Base-by-base conservation (phyloP, 2,888 invertebrate species). In the Harpalus rufipes region DNA sequence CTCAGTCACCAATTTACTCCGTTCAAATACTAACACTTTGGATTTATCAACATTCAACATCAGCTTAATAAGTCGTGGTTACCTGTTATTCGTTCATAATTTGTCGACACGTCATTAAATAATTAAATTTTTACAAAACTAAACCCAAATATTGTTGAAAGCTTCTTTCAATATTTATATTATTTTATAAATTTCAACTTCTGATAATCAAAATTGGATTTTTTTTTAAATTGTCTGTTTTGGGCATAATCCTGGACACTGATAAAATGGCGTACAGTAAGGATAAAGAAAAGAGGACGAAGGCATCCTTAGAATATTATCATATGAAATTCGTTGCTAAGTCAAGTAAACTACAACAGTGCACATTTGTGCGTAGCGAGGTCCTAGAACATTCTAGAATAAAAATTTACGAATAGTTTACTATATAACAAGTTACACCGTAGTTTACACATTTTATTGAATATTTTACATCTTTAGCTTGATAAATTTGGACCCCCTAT, bases 281-380 rank as follows among this genome's bases (percentile, higher is more conserved):
- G 51, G 81, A 14, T 51, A 74, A 41, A 16, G 41, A 39, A 65
- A 81, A 81, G 21, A 65, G 63, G 44, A 51, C 51, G 51, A 56
- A 68, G 58, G 65, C 12, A 56, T 81, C 44, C 51, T 51, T 81
- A 81, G 56, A 72, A 81, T 81, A 81, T 81, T 68, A 18, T 76
- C 59, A 21, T 76, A 83, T 41, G 83, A 83, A 83, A 83, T 83
- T 83, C 83, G 83, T 83, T 83, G 83, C 83, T 83, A 83, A 76
- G 74, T 83, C 18, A 44, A 83, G 83, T 83, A 61, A 82, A 82
- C n/a, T n/a, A n/a, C 82, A 82, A 82, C 58, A 61, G 83, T 76
- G 83, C 83, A 83, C 83, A 7, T 51, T 25, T 59, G 83, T 76
- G 83, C 83, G 18, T 83, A 76, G 83, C 81, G 81, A 81, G 81